Conservation (phyloP, 2,113 vertebrate species). For the Parotia lawesii region DNA sequence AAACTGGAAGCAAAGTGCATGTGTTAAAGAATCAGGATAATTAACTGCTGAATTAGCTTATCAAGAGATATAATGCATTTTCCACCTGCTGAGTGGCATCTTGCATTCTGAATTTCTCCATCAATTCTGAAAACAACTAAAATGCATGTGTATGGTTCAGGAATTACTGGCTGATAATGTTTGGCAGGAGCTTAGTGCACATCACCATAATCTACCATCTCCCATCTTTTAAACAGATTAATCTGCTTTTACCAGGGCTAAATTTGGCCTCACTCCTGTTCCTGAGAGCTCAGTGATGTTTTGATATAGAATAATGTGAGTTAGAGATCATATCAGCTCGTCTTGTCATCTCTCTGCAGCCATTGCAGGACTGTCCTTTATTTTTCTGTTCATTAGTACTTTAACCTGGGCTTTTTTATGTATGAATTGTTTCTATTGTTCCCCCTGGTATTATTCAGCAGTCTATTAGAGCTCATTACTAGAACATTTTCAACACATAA, state of each 20-base stretch:
- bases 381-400: neutral
- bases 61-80: conserved; percentile 6
- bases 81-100: neutral
- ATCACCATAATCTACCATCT: neutral
- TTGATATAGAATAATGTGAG: neutral
- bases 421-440: neutral
- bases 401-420: neutral
- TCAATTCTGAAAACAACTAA: neutral
- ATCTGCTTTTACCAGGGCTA: conserved; percentile 2
- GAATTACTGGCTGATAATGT: conserved; percentile 13
- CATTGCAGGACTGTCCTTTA: neutral
- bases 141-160: neutral
- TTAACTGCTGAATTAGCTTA: conserved; percentile 33
- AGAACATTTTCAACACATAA: neutral
- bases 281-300: neutral
- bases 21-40: conserved; percentile 42
- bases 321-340: neutral
- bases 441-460: neutral
- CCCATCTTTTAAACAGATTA: conserved; percentile 16
- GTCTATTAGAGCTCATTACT: neutral
- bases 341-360: neutral
- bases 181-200: neutral
- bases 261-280: neutral
- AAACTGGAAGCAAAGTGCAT: conserved; percentile 7
- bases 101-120: neutral